Evolutionary conservation across 2,797 vertebrate species (phyloP).

Genomic region (Crypturellus tataupa): DNA sequence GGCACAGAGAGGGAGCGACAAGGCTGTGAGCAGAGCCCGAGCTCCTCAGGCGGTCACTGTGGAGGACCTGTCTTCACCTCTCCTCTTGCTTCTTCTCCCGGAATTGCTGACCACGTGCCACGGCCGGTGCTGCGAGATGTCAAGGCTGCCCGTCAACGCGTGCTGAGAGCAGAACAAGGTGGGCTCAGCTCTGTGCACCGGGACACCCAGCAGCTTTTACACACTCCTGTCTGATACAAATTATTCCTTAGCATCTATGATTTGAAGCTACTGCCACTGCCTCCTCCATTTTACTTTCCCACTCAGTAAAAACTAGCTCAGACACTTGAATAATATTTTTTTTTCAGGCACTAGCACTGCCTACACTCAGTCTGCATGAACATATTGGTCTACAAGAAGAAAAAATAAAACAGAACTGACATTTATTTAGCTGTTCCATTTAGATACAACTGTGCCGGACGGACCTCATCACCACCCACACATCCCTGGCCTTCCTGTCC

Average conservation of each 20-base stretch:
- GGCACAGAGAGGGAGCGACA: not conserved
- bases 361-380: not conserved
- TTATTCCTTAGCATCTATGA: not conserved
- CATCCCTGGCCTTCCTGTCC: not conserved
- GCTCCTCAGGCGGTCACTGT: not conserved
- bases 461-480: not conserved
- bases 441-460: not conserved
- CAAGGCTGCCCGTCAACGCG: not conserved
- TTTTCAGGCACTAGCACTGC: not conserved
- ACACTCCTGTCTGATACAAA: accelerated
- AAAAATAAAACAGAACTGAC: conserved; percentile 14
- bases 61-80: not conserved
- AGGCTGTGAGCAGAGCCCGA: not conserved
- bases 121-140: not conserved
- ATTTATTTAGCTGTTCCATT: conserved; percentile 29
- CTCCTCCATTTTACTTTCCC: conserved; percentile 31
- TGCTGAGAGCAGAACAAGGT: not conserved
- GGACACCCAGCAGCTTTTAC: conserved; percentile 8
- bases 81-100: not conserved
- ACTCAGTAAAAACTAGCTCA: not conserved
- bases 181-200: not conserved
- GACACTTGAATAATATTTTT: not conserved
- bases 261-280: not conserved
- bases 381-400: not conserved
- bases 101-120: not conserved